Base-by-base conservation (phyloP, 2,888 invertebrate species). In the Erynnis tages region DNA sequence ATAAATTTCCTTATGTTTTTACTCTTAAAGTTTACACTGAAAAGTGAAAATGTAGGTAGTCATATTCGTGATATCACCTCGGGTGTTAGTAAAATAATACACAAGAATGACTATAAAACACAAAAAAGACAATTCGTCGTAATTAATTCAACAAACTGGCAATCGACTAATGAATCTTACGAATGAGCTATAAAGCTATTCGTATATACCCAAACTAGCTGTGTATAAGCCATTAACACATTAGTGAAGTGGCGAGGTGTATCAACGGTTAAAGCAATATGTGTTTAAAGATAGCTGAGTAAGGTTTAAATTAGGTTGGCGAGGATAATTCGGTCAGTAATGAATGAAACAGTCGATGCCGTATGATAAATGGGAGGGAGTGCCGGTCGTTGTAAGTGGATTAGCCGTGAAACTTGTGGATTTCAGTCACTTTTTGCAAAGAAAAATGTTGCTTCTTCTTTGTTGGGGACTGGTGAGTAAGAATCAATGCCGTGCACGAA, bases 311-410 rank as follows among this genome's bases (percentile, higher is more conserved):
- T 78, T 79, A 60, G 64, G 59, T 44, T 59, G 56, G 34, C 43
- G 11, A 8, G 37, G 50, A 2, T 7, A 43, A 35, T 27, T 35
- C 35, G 29, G 43, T 43, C 43, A 44, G 62, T 80, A 81, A 82
- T 81, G 78, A 82, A 82, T 79, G 77, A 71, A 77, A 64, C 19
- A 52, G 52, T 67, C 69, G 64, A 71, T 70, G 71, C 63, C 65
- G 61, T 71, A 79, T 84, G 82, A 85, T 74, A 76, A 82, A 84
- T 80, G 78, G 63, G 8, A 61, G 73, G 85, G 85, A 62, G 86
- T 70, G 85, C 82, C 65, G 19, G 5, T 23, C 7, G 37, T 29
- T 13, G 11, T 50, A 35, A 50, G 35, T 50, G 50, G 50, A 52
- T 52, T 37, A 44, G 30, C 23, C 11, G 43, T 16, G 14, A 30